Evolutionary conservation across 2,888 invertebrate genomes (phyloP).

Genomic region (Petrolisthes cinctipes): DNA sequence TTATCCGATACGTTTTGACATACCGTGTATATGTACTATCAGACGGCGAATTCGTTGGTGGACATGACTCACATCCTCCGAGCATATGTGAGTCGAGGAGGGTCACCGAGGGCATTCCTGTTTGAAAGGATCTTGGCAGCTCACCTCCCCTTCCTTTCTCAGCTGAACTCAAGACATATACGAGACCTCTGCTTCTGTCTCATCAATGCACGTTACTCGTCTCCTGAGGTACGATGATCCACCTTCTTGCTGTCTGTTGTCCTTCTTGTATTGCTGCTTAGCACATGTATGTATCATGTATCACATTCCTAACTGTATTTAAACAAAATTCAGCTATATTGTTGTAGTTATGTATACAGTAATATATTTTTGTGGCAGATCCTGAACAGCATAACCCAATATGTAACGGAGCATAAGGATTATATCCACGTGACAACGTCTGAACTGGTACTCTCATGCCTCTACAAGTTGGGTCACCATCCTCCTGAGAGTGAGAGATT

Average conservation of each 20-base stretch:
- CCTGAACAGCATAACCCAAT: conserved; percentile 72
- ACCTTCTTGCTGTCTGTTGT: no score
- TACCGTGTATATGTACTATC: not conserved
- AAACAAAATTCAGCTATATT: not conserved
- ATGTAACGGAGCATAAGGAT: conserved; percentile 71
- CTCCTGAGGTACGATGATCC: conserved; percentile 66
- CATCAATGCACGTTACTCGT: conserved; percentile 24
- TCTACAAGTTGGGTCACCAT: conserved; percentile 73
- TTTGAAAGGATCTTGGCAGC: conserved; percentile 42
- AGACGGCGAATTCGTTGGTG: conserved; percentile 31
- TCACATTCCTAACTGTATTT: no score
- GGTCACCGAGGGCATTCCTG: conserved; percentile 38
- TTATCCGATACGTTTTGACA: no score
- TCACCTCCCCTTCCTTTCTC: conserved; percentile 8
- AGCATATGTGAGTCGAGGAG: conserved; percentile 35
- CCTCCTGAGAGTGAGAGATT: not conserved
- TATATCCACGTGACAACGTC: conserved; percentile 73
- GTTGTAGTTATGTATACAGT: not conserved
- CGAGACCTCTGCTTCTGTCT: conserved; percentile 34
- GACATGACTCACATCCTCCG: conserved; percentile 29
- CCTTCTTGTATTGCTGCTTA: no score
- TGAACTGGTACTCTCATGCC: conserved; percentile 72
- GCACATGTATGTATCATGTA: no score
- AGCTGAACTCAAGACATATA: conserved; percentile 43
- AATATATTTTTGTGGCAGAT: conserved; percentile 65